Evolutionary conservation across 2,797 vertebrate species (phyloP).

Genomic region (Apodemus agrarius): DNA sequence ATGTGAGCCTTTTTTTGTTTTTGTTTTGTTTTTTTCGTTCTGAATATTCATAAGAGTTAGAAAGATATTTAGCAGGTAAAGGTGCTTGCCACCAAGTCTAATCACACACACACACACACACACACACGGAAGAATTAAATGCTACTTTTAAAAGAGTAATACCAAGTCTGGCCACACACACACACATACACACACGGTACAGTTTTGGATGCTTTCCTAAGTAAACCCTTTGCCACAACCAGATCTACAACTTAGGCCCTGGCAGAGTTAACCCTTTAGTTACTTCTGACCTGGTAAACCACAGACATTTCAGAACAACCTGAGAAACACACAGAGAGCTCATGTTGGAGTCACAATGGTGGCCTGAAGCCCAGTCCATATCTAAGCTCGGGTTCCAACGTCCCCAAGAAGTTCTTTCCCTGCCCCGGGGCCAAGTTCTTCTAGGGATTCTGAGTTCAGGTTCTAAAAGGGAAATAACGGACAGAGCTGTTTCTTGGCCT

Average conservation of each 20-base stretch:
- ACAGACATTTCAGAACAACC: conserved; percentile 55
- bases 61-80: neutral
- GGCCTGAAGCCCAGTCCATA: too few species aligned
- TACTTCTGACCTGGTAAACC: conserved; percentile 41
- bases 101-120: neutral
- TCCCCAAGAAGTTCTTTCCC: neutral
- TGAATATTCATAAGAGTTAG: neutral
- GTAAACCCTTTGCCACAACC: too few species aligned
- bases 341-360: neutral
- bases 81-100: neutral
- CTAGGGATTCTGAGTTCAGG: neutral
- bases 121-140: too few species aligned
- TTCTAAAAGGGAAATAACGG: neutral
- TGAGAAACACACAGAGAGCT: neutral
- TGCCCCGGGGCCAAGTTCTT: neutral
- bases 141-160: too few species aligned
- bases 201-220: too few species aligned
- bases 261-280: neutral
- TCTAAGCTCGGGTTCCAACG: neutral
- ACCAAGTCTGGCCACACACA: too few species aligned
- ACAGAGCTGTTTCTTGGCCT: neutral
- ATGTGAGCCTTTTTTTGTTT: neutral
- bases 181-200: neutral
- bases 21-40: neutral
- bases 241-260: neutral